Base-by-base conservation (phyloP, 2,113 vertebrate species). In the Macrotis lagotis region DNA sequence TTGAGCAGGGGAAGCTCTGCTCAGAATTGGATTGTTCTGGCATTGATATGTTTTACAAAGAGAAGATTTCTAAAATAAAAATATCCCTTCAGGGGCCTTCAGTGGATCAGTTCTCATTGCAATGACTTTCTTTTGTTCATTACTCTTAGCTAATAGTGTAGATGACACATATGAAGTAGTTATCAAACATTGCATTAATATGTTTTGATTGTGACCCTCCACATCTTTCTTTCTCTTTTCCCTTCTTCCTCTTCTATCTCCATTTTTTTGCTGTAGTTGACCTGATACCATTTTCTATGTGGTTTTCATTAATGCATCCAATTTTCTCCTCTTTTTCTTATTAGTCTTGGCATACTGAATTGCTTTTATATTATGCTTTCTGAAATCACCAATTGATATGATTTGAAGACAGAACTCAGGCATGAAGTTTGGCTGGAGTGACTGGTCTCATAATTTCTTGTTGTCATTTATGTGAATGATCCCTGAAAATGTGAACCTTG, bases 381-480 rank as follows among this genome's bases (percentile, higher is more conserved):
- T 28, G 59, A 92, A 90, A 91, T 74, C 31, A 92, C 94, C 51
- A 0, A 24, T 24, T 26, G 47, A 91, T 51, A 53, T 22, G 31
- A 48, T 26, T 91, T 52, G 0, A 50, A 94, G 93, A 93, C 94
- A 91, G 90, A 95, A 92, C 93, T 48, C 66, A 92, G 95, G 94
- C 96, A 88, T 88, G 95, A 95, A 90, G 91, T 95, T 90, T 93
- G 91, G 95, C 93, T 51, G 51, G 47, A 5, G 44, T 51, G 94
- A 91, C 92, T 90, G 2, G 47, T 53, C 90, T 83, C 91, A 11
- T 50, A 22, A 48, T 44, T 49, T 90, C 90, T 25, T 22, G 49
- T 93, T 89, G 3, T 22, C 2, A 5, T 48, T 10, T 37, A 31
- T 48, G 52, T 59, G 50, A 93, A 51, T 25, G 50, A 49, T 83